phyloP scores from a whole-genome alignment of 2,888 invertebrate genomes.

The Diarsia brunnea region DNA sequence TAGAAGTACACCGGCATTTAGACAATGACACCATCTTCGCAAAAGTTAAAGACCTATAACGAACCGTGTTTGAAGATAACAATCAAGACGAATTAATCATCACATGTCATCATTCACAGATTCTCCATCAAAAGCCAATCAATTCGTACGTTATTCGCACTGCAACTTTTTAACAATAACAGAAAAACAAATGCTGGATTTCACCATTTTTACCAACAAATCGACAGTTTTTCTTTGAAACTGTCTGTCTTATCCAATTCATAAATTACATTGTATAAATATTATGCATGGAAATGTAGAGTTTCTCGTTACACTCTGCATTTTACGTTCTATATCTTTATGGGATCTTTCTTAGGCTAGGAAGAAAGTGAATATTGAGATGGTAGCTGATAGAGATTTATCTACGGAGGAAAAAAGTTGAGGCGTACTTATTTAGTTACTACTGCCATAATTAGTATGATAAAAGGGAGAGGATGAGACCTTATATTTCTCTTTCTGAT shows the following conservation, averaged over 20 bases:
- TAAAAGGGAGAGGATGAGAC: neutral
- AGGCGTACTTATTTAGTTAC: neutral
- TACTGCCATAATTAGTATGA: neutral
- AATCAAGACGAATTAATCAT: slow-evolving; percentile 37
- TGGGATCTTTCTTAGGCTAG: neutral
- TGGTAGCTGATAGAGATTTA: neutral
- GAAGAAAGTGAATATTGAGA: slow-evolving; percentile 7
- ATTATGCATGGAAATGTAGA: slow-evolving; percentile 1
- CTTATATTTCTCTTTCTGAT: neutral
- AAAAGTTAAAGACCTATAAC: slow-evolving; percentile 37
- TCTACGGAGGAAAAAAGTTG: neutral
- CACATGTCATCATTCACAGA: neutral
- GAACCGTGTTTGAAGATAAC: slow-evolving; percentile 14
- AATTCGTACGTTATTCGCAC: slow-evolving; percentile 7
- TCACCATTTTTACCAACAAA: neutral
- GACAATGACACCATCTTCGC: neutral
- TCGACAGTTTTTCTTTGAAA: neutral
- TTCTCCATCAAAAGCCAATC: neutral
- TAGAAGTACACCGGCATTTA: neutral
- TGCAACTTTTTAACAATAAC: slow-evolving; percentile 1
- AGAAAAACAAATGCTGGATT: neutral
- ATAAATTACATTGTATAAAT: slow-evolving; percentile 28
- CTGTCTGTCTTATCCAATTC: neutral
- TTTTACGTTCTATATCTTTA: neutral
- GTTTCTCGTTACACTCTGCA: slow-evolving; percentile 24